These are phyloP conservation scores for Cryptoprocta ferox DNA, from an alignment of 2,797 vertebrate species.

Conservation along the genomic window DNA sequence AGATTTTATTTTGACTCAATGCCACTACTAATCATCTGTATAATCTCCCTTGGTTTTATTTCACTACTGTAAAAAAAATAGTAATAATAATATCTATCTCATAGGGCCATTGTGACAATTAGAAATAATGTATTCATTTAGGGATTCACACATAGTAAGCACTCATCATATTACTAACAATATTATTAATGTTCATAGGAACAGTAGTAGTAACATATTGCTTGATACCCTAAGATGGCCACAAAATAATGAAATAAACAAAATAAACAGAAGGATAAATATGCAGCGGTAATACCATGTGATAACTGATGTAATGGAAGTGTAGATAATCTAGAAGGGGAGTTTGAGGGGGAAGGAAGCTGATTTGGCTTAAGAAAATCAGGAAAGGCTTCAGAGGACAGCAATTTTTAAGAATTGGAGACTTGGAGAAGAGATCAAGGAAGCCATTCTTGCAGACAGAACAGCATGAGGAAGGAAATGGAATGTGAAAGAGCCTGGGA, in stretches of 20 bases:
- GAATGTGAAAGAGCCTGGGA: not conserved
- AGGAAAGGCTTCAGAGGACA: not conserved
- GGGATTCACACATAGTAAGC: not conserved
- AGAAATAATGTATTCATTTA: not conserved
- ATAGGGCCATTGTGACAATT: not conserved
- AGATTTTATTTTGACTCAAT: not conserved
- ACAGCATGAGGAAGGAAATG: not conserved
- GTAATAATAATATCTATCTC: not conserved
- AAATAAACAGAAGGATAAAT: not conserved
- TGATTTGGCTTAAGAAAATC: not conserved
- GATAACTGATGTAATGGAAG: not conserved
- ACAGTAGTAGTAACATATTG: not conserved
- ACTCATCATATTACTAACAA: not conserved
- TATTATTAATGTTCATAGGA: not conserved
- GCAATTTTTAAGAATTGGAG: not conserved
- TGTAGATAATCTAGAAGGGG: not conserved
- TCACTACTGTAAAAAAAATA: not conserved
- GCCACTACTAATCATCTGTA: not conserved
- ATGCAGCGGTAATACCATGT: not conserved
- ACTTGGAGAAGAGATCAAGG: not conserved
- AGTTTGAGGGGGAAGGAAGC: not conserved
- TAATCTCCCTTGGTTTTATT: not conserved
- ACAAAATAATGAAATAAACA: constrained; percentile 17
- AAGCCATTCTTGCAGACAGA: not conserved
- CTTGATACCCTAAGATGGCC: not conserved